Evolutionary conservation across 2,888 invertebrate species (phyloP), one percentile per base, ranked within the genome.

Genomic region (Eumacrocentrus americanus): DNA sequence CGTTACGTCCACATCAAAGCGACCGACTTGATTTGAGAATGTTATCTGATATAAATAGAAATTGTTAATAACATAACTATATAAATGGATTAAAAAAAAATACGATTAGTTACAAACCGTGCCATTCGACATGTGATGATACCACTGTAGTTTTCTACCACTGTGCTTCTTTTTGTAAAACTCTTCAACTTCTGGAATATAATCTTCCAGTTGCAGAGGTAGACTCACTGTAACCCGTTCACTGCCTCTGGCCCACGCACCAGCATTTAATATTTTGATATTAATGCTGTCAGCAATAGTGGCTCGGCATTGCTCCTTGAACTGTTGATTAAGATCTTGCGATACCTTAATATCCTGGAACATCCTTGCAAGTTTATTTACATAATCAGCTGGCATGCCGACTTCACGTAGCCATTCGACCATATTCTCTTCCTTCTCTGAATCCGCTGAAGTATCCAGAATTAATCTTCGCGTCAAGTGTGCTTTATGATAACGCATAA

Each of bases 361-460:
- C 99, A 99, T 99, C 68, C 98, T 86, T 6, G 95, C 96, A 73
- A 99, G 83, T 82, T 98, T 98, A 84, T 98, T 98, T 14, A 99
- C 97, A 84, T 95, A 98, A 82, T 99, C 99, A 0, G 98, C 98
- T 2, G 99, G 99, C 98, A 99, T 99, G 25, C 99, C 99, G 12
- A 97, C 95, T 82, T 98, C 98, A 69, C 97, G 85, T 50, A 94
- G 86, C 95, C 97, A 96, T 79, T 97, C 97, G 0, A 99, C 98
- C 94, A 99, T 98, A 77, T 95, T 96, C 82, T 99, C 98, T 82
- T 99, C 99, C 77, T 98, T 98, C 81, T 99, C 99, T 68, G 95
- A 96, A 82, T 99, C 99, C 1, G 98, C 97, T 76, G 97, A 97
- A 14, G 97, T 95, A 80, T 99, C 98, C 69, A 99, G 86, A 79